Evolutionary conservation across 2,113 vertebrate species (phyloP), one percentile per base, ranked within the genome.

Genomic region (Glaucidium brasilianum): DNA sequence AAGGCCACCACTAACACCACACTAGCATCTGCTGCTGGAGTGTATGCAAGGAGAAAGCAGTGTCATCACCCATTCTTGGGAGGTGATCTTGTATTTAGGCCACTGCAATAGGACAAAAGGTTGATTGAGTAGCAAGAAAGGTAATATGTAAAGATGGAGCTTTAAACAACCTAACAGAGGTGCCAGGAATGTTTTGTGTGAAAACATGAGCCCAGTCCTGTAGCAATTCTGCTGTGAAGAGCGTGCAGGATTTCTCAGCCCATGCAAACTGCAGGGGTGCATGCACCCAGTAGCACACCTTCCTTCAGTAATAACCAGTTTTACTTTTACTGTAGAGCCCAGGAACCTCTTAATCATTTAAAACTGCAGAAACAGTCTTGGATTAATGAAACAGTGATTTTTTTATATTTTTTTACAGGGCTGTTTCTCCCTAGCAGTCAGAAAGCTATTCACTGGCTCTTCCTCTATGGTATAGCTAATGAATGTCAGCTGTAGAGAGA

Each of bases 181-280:
- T 27, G 21, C 6, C 55, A 71, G 52, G 27, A 67, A 69, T 17
- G 11, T 8, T 21, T 62, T 19, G 8, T 50, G 21, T 3, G 50
- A 67, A 32, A 72, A 18, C 0, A 0, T 20, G 76, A 9, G 16
- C 22, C 3, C 14, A 45, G 7, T 17, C 14, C 13, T 21, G 18
- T 3, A 5, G 37, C 34, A 29, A 20, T 30, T 74, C 30, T 82
- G 9, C 59, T 41, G 29, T 2, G 0, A 18, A n/a, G 15, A 79
- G 12, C 0, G 3, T 23, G 9, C 9, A 11, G 35, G 52, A 71
- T 17, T 78, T 67, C 56, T 49, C 41, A 45, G 21, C 5, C 47
- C 8, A 4, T 6, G 22, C 11, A 53, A 71, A 35, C 29, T 10
- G 7, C 22, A 43, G 17, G 5, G 6, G 2, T 29, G 17, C 7